Evolutionary conservation across 1,140 invertebrate species (phyloP).

Genomic region (Sycobia sp.): DNA sequence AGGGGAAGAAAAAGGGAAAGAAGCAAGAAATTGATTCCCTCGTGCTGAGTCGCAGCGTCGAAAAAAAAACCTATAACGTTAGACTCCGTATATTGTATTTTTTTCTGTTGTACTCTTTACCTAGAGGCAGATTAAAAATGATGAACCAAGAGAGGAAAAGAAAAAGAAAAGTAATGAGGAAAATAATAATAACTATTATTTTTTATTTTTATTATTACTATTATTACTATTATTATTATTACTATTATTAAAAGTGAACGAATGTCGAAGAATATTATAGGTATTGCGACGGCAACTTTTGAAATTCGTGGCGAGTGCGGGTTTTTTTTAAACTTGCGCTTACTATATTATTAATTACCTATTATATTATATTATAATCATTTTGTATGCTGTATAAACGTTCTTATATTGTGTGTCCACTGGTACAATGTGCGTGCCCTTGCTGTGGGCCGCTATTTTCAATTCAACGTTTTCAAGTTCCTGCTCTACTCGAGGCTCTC

Average conservation of each 20-base stretch:
- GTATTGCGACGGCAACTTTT: conserved; percentile 21
- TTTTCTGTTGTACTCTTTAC: conserved; percentile 27
- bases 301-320: conserved; percentile 11
- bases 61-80: conserved; percentile 27
- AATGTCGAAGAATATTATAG: conserved; percentile 13
- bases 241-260: conserved; percentile 36
- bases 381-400: conserved; percentile 35
- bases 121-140: conserved; percentile 32
- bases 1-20: too few relatives aligned
- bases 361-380: conserved; percentile 34
- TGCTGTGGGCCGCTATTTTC: conserved; percentile 30
- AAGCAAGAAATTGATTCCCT: conserved; percentile 39
- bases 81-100: conserved; percentile 28
- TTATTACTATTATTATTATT: conserved; percentile 24
- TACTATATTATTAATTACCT: conserved; percentile 24
- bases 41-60: conserved; percentile 43
- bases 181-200: conserved; percentile 29
- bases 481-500: conserved; percentile 36
- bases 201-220: conserved; percentile 49
- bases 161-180: conserved; percentile 32
- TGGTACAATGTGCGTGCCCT: conserved; percentile 28
- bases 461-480: conserved; percentile 34
- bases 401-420: conserved; percentile 33
- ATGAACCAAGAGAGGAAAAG: conserved; percentile 20
- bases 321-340: conserved; percentile 11